Evolutionary conservation across 2,888 invertebrate species (phyloP).

Genomic region (Eustalomyia histrio): DNA sequence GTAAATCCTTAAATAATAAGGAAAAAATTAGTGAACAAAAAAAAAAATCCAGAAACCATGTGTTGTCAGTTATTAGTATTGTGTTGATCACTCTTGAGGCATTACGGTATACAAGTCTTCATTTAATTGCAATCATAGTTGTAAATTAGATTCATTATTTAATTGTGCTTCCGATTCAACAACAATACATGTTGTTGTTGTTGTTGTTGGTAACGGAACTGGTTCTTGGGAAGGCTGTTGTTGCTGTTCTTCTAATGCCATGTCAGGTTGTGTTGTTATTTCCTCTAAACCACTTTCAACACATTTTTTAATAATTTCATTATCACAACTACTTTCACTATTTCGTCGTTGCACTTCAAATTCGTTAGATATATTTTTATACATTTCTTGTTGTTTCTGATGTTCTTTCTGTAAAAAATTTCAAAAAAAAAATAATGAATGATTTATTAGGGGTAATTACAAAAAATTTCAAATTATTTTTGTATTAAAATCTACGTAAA

Average conservation of each 20-base stretch:
- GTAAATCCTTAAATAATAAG: neutral
- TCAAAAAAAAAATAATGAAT: too few relatives aligned
- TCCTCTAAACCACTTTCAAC: slow-evolving; percentile 36
- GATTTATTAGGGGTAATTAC: neutral
- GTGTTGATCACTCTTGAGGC: slow-evolving; percentile 32
- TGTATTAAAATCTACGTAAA: too few relatives aligned
- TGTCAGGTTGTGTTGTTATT: slow-evolving; percentile 17
- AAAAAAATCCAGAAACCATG: neutral
- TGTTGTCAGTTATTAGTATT: neutral
- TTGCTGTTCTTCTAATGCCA: neutral
- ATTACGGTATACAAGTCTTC: slow-evolving; percentile 22
- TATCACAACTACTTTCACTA: slow-evolving; percentile 60
- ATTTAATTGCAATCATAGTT: slow-evolving; percentile 38
- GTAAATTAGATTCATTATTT: slow-evolving; percentile 26
- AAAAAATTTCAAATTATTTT: neutral
- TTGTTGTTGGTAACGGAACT: slow-evolving; percentile 6
- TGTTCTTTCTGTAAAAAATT: slow-evolving; percentile 75
- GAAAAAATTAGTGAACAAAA: neutral
- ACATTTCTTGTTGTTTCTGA: slow-evolving; percentile 77
- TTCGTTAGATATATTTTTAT: slow-evolving; percentile 76
- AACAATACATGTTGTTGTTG: too few relatives aligned
- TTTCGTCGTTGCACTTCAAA: slow-evolving; percentile 75
- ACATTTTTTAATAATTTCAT: slow-evolving; percentile 37
- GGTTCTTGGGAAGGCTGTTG: neutral
- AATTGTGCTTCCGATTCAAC: slow-evolving; percentile 30